Evolutionary conservation across 2,797 vertebrate genomes (phyloP).

Genomic region (Hybognathus amarus): DNA sequence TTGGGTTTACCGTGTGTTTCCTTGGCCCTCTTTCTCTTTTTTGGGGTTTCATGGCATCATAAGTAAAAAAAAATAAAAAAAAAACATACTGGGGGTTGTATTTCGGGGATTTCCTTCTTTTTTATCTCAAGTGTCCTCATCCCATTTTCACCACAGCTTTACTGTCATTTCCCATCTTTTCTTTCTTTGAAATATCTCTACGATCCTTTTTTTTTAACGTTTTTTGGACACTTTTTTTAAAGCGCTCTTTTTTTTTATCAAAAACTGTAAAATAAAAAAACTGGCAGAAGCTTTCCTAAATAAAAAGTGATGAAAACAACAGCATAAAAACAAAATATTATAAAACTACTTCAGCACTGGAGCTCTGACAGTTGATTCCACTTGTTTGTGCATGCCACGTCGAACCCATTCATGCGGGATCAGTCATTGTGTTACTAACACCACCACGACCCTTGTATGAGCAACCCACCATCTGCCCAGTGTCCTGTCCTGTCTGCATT

Average conservation of each 20-base stretch:
- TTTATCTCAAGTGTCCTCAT: conserved; percentile 31
- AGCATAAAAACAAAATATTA: conserved; percentile 27
- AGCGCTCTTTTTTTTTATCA: conserved; percentile 58
- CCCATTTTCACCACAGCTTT: conserved; percentile 48
- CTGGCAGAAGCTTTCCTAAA: conserved; percentile 73
- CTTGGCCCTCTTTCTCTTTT: conserved; percentile 68
- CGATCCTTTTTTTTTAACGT: conserved; percentile 41
- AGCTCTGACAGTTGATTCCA: conserved; percentile 80
- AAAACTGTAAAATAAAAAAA: conserved; percentile 62
- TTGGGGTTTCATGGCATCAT: conserved; percentile 68
- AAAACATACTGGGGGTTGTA: conserved; percentile 63
- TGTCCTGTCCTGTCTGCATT: conserved; percentile 70
- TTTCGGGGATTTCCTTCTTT: conserved; percentile 49
- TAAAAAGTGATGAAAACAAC: conserved; percentile 25
- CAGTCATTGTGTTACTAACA: conserved; percentile 72
- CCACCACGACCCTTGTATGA: conserved; percentile 61
- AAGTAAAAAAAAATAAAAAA: background rate
- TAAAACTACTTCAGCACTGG: conserved; percentile 52
- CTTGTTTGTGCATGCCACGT: conserved; percentile 82
- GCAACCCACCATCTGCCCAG: conserved; percentile 15
- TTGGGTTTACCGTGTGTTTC: conserved; percentile 90
- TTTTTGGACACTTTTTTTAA: conserved; percentile 50
- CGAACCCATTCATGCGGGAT: conserved; percentile 67
- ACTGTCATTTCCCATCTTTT: conserved; percentile 45
- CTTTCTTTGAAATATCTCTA: conserved; percentile 58